Conservation (phyloP, 2,797 vertebrate genomes). For the Darevskia mixta region DNA sequence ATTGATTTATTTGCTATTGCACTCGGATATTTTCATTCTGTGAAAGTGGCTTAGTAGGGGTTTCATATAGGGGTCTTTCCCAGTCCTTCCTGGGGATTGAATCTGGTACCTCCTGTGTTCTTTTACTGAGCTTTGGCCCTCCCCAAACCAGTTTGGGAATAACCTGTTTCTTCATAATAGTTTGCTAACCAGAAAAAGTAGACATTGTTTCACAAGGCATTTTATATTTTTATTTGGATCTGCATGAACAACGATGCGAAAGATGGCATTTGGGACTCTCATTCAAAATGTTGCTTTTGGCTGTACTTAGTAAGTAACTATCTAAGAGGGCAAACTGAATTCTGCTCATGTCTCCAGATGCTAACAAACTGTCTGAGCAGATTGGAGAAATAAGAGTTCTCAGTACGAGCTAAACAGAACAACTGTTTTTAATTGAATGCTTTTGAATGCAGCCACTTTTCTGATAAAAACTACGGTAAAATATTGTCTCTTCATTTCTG, state of each 20-base stretch:
- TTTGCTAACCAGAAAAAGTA: not conserved
- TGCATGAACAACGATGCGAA: not conserved
- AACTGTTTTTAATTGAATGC: constrained; percentile 18
- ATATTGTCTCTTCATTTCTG: not conserved
- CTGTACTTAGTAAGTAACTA: not conserved
- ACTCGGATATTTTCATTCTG: not conserved
- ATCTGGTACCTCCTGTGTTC: too few relatives aligned
- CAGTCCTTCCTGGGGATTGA: too few relatives aligned
- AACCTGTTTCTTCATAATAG: not conserved
- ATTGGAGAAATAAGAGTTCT: not conserved
- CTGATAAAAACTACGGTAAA: not conserved
- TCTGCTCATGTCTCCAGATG: not conserved
- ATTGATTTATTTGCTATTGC: not conserved
- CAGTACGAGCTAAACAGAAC: not conserved
- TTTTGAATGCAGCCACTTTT: not conserved
- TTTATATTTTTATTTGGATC: not conserved
- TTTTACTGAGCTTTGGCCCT: too few relatives aligned
- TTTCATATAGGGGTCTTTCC: too few relatives aligned
- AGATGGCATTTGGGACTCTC: not conserved
- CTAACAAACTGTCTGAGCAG: constrained; percentile 4
- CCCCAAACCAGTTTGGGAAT: too few relatives aligned
- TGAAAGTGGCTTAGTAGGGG: not conserved
- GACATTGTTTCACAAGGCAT: not conserved
- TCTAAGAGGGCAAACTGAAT: constrained; percentile 3
- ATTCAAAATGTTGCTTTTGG: constrained; percentile 14